Base-by-base conservation (phyloP, 2,888 invertebrate species). In the Scaptomyza parva region DNA sequence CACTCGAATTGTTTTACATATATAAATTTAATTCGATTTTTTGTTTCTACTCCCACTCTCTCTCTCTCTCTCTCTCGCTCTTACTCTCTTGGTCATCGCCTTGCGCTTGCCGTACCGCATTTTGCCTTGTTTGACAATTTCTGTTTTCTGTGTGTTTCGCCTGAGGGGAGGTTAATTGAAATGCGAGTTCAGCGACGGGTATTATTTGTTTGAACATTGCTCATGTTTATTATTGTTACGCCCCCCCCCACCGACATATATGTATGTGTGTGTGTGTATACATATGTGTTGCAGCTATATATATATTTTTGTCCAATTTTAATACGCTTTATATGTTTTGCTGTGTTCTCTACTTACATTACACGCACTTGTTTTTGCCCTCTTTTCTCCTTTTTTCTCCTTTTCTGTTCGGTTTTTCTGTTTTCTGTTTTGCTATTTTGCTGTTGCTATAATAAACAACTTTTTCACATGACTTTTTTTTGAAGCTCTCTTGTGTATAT, bases 11-110 rank as follows among this genome's bases (percentile, higher is more conserved):
- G 59, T 70, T 79, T 70, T 55, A 70, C 70, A 76, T 69, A 76
- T 69, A 74, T 76, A 50, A 70, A 76, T 82, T 82, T 64, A 74
- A 82, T 70, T 76, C 47, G 17, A 68, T 60, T 65, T 52, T 53
- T 60, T 50, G 35, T 40, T 44, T 22, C 22, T 48, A 3, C 22
- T 14, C 39, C 26, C 17, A 18, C 22, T 59, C 37, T 30, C 63
- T 40, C 43, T 20, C 24, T 14, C 3, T 6, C 18, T 14, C n/a
- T n/a, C n/a, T n/a, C n/a, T n/a, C n/a, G n/a, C n/a, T n/a, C n/a
- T n/a, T n/a, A n/a, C n/a, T n/a, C n/a, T n/a, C n/a, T n/a, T n/a
- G n/a, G n/a, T n/a, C n/a, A n/a, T n/a, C n/a, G n/a, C n/a, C n/a
- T n/a, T n/a, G n/a, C n/a, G 17, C n/a, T n/a, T 20, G 5, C 20